Conservation (phyloP, 64 coral and sea anemone genomes). For the Montipora cactus region DNA sequence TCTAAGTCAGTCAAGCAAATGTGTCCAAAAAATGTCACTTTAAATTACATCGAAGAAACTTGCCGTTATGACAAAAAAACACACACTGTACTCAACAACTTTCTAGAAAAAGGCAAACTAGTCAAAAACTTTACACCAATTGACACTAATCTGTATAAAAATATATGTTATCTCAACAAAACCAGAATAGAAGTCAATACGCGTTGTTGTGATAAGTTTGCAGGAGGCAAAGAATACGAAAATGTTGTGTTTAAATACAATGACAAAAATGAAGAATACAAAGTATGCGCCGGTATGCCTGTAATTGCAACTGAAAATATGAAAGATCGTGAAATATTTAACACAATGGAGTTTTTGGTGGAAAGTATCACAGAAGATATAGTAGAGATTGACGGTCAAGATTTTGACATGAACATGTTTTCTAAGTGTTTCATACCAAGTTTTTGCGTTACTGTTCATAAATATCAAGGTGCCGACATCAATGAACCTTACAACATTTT, state of each 20-base stretch:
- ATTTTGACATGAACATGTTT: background rate
- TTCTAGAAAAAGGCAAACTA: constrained; percentile 21
- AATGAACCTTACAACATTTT: too few relatives aligned
- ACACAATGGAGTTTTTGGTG: constrained; percentile 28
- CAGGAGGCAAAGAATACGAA: background rate
- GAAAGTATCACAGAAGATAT: background rate
- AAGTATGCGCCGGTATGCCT: background rate
- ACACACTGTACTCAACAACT: background rate
- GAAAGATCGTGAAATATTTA: constrained; percentile 25
- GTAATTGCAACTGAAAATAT: constrained; percentile 29
- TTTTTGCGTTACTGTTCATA: constrained; percentile 36
- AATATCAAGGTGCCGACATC: background rate
- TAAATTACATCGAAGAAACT: background rate
- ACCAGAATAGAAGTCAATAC: background rate
- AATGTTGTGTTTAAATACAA: background rate
- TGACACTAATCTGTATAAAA: background rate
- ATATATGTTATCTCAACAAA: constrained; percentile 46
- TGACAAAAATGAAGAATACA: background rate
- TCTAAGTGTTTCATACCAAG: background rate
- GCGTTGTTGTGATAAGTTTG: background rate
- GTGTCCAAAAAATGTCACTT: background rate
- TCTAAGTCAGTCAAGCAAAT: background rate
- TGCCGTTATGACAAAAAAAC: constrained; percentile 1
- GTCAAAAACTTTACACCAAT: background rate
- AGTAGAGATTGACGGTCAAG: background rate